A percentile compares a stretch with the other conserved stretches of the same genome.
These are phyloP conservation scores for Phylloscopus whistleri DNA, from an alignment of 2,113 vertebrate species.

Conservation along the genomic window DNA sequence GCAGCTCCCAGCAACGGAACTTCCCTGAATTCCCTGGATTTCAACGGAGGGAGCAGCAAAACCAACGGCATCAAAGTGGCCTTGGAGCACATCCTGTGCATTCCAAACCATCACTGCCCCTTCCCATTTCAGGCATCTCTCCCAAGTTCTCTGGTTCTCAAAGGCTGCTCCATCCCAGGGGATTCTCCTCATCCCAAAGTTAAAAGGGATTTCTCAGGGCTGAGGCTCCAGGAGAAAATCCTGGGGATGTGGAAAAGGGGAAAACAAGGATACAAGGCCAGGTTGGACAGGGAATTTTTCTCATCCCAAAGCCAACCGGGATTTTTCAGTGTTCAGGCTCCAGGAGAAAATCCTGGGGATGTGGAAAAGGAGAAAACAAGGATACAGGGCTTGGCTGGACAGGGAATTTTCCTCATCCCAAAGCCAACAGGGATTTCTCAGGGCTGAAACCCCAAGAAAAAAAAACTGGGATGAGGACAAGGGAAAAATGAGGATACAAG, in stretches of 20 bases:
- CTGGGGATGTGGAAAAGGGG: too few relatives aligned
- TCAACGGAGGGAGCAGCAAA: background rate
- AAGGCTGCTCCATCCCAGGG: rapidly evolving
- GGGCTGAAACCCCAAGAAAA: too few relatives aligned
- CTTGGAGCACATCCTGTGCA: background rate
- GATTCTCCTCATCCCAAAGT: too few relatives aligned
- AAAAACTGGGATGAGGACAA: too few relatives aligned
- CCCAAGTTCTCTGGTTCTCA: background rate
- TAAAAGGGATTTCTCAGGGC: too few relatives aligned
- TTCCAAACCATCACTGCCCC: background rate
- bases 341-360: background rate
- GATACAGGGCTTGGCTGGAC: background rate
- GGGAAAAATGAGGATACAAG: rapidly evolving
- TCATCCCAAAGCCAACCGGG: background rate
- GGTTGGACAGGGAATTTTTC: too few relatives aligned
- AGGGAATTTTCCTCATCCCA: background rate
- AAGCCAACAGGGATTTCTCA: background rate
- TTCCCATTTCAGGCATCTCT: background rate
- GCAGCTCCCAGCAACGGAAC: rapidly evolving
- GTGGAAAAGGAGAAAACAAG: rapidly evolving
- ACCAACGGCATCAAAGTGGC: background rate
- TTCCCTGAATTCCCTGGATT: background rate
- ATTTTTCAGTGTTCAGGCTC: background rate
- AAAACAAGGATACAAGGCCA: too few relatives aligned
- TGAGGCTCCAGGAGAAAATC: too few relatives aligned